Evolutionary conservation across 2,888 invertebrate species (phyloP).

Genomic region (Acanthosepion esculentum): DNA sequence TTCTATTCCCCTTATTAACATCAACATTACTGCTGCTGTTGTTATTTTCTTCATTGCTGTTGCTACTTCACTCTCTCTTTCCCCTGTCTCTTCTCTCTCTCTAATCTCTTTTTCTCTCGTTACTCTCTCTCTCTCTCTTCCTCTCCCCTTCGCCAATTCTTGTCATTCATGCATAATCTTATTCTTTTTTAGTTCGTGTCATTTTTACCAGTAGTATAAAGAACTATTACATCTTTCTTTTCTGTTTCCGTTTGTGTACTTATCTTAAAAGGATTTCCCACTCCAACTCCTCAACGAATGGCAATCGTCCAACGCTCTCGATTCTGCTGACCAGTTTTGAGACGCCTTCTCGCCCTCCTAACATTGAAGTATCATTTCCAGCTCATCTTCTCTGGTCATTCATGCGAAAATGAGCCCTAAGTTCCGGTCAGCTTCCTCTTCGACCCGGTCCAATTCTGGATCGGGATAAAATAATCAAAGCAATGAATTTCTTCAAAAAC

Average conservation of each 20-base stretch:
- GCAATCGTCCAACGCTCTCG: background rate
- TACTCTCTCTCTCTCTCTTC: background rate
- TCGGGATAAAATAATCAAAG: slow-evolving; percentile 15
- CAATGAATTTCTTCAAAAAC: background rate
- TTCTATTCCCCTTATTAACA: background rate
- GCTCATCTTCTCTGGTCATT: background rate
- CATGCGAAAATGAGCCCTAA: background rate
- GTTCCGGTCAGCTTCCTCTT: background rate
- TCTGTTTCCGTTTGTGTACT: background rate
- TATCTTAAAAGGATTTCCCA: background rate
- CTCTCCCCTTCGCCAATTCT: background rate
- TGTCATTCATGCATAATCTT: background rate
- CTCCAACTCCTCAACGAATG: background rate
- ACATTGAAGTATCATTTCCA: slow-evolving; percentile 7
- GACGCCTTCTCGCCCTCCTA: background rate
- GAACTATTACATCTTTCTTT: background rate
- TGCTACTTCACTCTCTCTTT: background rate
- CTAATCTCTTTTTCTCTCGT: background rate
- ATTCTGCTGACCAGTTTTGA: background rate
- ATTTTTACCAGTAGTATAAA: background rate
- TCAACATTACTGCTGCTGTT: background rate
- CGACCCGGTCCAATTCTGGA: slow-evolving; percentile 8
- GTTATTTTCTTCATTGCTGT: background rate
- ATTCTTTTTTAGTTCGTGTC: background rate
- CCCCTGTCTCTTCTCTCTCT: background rate